These are phyloP conservation scores for Bombus polaris DNA, from an alignment of 1,140 invertebrate genomes.

Conservation along the genomic window DNA sequence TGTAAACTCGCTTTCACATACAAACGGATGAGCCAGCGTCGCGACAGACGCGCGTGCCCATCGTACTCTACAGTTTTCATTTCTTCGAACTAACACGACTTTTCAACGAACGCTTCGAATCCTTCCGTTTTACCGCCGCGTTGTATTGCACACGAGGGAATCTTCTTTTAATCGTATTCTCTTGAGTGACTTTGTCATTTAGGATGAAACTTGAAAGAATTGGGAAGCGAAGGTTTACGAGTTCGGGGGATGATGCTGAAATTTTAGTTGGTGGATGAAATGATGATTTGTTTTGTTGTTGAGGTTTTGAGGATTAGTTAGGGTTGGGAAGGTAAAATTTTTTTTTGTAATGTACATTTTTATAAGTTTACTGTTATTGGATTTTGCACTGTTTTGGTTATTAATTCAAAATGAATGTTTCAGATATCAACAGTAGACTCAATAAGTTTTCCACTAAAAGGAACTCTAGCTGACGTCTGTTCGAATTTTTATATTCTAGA, in stretches of 20 bases:
- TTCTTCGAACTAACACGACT: neutral
- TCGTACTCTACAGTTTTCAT: slow-evolving; percentile 6
- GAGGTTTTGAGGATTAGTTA: neutral
- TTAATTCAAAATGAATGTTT: too few species aligned
- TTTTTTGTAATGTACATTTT: neutral
- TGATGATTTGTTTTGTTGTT: too few species aligned
- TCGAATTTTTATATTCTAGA: too few species aligned
- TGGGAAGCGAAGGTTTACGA: neutral
- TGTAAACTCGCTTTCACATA: slow-evolving; percentile 58
- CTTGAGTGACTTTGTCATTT: neutral
- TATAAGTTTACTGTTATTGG: neutral
- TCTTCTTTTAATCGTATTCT: neutral
- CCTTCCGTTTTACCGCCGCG: neutral
- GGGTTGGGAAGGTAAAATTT: rapidly evolving
- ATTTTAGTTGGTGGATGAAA: neutral
- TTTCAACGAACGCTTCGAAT: slow-evolving; percentile 2
- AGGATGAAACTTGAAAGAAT: neutral
- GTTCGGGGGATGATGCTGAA: neutral
- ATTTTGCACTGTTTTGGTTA: too few species aligned
- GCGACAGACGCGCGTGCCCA: slow-evolving; percentile 4
- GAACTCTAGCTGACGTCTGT: too few species aligned
- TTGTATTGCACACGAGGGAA: neutral
- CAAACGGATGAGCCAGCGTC: slow-evolving; percentile 24
- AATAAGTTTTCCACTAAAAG: too few species aligned
- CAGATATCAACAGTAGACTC: too few species aligned